Conservation (phyloP, 1,140 invertebrate genomes). For the Drosophila micromelanica region DNA sequence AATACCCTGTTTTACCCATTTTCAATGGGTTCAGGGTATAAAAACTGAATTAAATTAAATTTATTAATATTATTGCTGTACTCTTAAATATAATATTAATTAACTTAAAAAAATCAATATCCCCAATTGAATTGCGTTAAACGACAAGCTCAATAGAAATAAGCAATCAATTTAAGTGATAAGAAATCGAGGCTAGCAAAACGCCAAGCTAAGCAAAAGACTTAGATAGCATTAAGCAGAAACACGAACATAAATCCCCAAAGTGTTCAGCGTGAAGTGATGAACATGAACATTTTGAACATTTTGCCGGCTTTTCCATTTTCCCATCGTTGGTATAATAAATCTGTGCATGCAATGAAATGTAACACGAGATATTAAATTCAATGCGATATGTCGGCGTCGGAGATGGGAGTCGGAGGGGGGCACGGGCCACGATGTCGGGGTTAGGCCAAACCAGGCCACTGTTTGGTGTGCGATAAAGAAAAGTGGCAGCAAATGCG, state of each 20-base stretch:
- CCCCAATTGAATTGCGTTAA: conserved; percentile 13
- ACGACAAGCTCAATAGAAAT: conserved; percentile 11
- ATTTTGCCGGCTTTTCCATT: conserved; percentile 33
- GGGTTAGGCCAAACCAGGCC: conserved; percentile 47
- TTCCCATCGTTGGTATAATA: conserved; percentile 67
- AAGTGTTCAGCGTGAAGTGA: conserved; percentile 24
- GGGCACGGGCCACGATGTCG: conserved; percentile 29
- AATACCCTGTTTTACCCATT: too few species aligned
- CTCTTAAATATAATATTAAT: background rate
- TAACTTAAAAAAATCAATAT: background rate
- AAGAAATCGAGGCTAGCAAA: background rate
- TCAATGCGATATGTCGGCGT: conserved; percentile 50
- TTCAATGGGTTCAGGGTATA: too few species aligned
- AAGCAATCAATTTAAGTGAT: conserved; percentile 27
- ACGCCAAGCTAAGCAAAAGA: conserved; percentile 19
- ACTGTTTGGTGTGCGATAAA: conserved; percentile 66
- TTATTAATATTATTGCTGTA: too few species aligned
- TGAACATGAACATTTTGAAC: conserved; percentile 29
- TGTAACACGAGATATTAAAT: conserved; percentile 84
- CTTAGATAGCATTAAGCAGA: conserved; percentile 31
- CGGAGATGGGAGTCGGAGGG: background rate
- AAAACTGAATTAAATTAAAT: too few species aligned
- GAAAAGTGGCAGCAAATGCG: conserved; percentile 82
- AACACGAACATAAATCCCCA: conserved; percentile 43
- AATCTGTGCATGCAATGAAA: conserved; percentile 82